Evolutionary conservation across 2,888 invertebrate species (phyloP), one percentile per base, ranked within the genome.

Genomic region (Drosophila koepferae): DNA sequence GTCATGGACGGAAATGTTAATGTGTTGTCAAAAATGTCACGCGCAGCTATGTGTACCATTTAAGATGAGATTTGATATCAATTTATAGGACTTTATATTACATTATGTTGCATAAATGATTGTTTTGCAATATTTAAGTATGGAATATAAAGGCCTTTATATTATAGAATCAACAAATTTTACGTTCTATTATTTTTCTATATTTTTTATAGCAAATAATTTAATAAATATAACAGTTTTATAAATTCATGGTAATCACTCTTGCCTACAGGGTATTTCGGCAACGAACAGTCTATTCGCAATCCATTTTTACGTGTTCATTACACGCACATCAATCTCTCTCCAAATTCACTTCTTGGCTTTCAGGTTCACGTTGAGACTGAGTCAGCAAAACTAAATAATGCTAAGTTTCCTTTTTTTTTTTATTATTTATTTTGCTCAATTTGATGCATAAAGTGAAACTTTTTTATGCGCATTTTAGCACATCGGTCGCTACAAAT

Each of bases 321-420:
- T 63, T 66, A 60, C 34, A 49, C 56, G 43, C 53, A 31, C 66
- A 71, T 63, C 67, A 69, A 69, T 53, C 66, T 63, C 61, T n/a
- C 36, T 41, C 28, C 44, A 66, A 63, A 70, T 41, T 54, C 53
- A 54, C 53, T 61, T 63, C 18, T 51, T 36, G 41, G 46, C 31
- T 43, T 69, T 59, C 12, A 46, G 69, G 31, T 62, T 64, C 20
- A 14, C 14, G 34, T 20, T 38, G 23, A 43, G 74, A 51, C 58
- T 14, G 46, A n/a, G 46, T 38, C 44, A 51, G 23, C 34, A 43
- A 38, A 58, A 63, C 60, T 63, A 65, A 78, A 78, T 60, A 60
- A 40, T 10, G 49, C 23, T 64, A 20, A 46, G 7, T 31, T 31
- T 58, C 18, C 9, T 40, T 14, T 14, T 38, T 48, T 43, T 46